phyloP scores from a whole-genome alignment of 2,888 invertebrate genomes.

The Cosmia trapezina region DNA sequence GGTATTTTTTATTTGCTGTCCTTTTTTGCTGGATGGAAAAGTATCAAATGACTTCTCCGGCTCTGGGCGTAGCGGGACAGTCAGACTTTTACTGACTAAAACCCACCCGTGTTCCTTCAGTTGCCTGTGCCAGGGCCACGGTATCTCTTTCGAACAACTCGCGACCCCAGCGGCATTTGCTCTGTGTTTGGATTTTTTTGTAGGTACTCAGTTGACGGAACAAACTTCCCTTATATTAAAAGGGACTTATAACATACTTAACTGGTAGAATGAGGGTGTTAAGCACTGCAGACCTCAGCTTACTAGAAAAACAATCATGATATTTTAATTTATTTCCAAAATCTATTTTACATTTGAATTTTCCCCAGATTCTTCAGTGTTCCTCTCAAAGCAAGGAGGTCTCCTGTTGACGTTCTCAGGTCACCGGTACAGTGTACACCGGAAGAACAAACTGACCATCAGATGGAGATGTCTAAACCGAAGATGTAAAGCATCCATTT shows the following conservation, averaged over 20 bases:
- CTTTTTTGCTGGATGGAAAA: too few species aligned
- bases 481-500: constrained; percentile 27
- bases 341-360: not conserved
- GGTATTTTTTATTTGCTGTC: too few species aligned
- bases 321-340: not conserved
- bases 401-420: not conserved
- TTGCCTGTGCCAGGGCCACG: too few species aligned
- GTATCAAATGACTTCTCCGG: too few species aligned
- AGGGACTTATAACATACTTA: too few species aligned
- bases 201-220: not conserved
- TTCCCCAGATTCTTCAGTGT: constrained; percentile 16
- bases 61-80: too few species aligned
- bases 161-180: too few species aligned
- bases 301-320: not conserved
- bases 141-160: too few species aligned
- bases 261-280: not conserved
- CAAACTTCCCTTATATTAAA: too few species aligned
- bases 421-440: constrained; percentile 14
- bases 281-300: not conserved
- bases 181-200: not conserved
- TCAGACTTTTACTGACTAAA: too few species aligned
- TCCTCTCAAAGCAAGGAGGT: not conserved
- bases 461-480: constrained; percentile 39
- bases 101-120: too few species aligned
- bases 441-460: constrained; percentile 16